These are phyloP conservation scores for Eucera pruinosa DNA, from an alignment of 2,888 invertebrate species.

Conservation along the genomic window DNA sequence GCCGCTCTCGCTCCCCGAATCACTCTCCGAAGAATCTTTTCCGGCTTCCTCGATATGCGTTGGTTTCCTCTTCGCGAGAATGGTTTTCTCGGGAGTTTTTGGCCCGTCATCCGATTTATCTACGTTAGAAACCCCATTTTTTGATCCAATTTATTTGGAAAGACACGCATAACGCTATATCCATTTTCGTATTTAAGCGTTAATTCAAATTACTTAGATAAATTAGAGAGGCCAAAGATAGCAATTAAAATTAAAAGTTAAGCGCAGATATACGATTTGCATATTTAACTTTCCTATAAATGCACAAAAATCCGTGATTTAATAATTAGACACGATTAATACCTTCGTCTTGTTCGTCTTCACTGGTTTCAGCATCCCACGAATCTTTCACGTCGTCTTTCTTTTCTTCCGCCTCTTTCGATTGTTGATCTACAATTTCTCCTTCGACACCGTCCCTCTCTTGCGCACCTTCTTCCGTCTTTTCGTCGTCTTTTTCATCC, in stretches of 20 bases:
- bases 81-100: conserved; percentile 67
- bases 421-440: conserved; percentile 86
- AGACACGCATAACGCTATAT: too few species aligned
- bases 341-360: conserved; percentile 85
- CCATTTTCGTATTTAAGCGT: too few species aligned
- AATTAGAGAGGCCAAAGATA: too few species aligned
- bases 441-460: conserved; percentile 82
- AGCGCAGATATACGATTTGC: too few species aligned
- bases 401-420: conserved; percentile 76
- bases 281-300: too few species aligned
- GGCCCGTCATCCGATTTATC: conserved; percentile 78
- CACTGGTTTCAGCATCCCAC: conserved; percentile 92
- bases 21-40: conserved; percentile 83
- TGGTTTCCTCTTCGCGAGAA: too few species aligned
- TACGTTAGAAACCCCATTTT: too few species aligned
- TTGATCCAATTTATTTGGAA: too few species aligned
- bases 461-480: conserved; percentile 81
- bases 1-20: conserved; percentile 84
- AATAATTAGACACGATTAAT: conserved; percentile 14
- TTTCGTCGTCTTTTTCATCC: conserved; percentile 85
- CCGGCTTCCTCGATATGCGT: conserved; percentile 74
- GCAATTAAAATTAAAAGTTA: too few species aligned
- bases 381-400: conserved; percentile 90
- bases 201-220: too few species aligned
- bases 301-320: too few species aligned